Evolutionary conservation across 2,797 vertebrate species (phyloP), one percentile per base, ranked within the genome.

Genomic region (Kryptolebias ocellatus): DNA sequence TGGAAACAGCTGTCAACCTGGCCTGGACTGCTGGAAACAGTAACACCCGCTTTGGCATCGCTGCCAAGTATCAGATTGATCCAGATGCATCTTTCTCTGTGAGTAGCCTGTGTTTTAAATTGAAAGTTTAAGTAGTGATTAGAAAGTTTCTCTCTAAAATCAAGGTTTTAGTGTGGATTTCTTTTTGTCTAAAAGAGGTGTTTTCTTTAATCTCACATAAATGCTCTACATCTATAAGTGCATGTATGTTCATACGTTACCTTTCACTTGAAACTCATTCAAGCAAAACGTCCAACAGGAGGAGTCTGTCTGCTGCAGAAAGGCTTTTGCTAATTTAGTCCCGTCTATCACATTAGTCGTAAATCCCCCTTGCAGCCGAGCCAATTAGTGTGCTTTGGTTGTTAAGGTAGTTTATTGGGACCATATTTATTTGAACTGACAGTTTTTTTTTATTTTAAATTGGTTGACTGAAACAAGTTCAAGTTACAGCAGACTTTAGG

Each of bases 21-120:
- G 96, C 98, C 61, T 99, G 98, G 98, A 99, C 98, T 18, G 97
- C 98, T 0, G 98, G 98, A 17, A 99, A 98, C 72, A 99, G 97
- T 91, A 99, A 98, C 93, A 99, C 98, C 16, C 97, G 96, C 89
- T 99, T 99, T 11, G 98, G 98, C 85, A 98, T 99, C 60, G 97
- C 97, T 18, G 96, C 98, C 83, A 99, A 98, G 87, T 99, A 99
- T 76, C 97, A 98, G 92, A 96, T 99, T 14, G 97, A 99, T 76
- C 74, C 94, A 0, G 96, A 99, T 2, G 96, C 97, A 54, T 94
- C 96, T 57, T 98, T 99, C 88, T 97, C 96, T 77, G 98, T 99
- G 89, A 92, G 96, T 95, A 61, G 1, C 47, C 53, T 37, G 15
- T n/a, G 5, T 64, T 45, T 64, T 29, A 5, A 7, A 24, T 27